Evolutionary conservation across 2,113 vertebrate species (phyloP), one percentile per base, ranked within the genome.

Genomic region (Mustela nigripes): DNA sequence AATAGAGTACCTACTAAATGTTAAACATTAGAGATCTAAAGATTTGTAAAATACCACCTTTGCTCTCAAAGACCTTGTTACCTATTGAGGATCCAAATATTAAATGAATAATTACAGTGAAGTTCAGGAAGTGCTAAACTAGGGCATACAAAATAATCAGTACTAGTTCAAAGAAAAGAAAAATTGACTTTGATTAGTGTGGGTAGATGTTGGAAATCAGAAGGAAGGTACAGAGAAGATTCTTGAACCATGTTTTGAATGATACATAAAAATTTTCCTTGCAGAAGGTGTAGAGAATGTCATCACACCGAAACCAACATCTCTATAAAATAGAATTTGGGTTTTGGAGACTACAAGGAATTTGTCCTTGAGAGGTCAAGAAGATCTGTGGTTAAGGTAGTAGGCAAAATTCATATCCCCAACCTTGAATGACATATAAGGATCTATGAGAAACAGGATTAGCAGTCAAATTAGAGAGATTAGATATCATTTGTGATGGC

Each of bases 51-150:
- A 94, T 53, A 53, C 1, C 33, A 76, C 60, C 58, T 95, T 96
- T 94, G 14, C 15, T 92, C 39, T 88, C 39, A 79, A 94, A 63
- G 53, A 81, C 5, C 36, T 92, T 48, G 83, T 26, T 95, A 74
- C 33, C 48, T 42, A 45, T 83, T 60, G 76, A 53, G n/a, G 19
- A 83, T 45, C 83, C 22, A 79, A 84, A 67, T 24, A 28, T 58
- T 89, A 96, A 95, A 63, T 26, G 86, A 93, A 85, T 36, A 48
- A 82, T 60, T 88, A 42, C 19, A 90, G 53, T 79, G 19, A 6
- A 33, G 14, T n/a, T 79, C 19, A 39, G 11, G 9, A 86, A 91
- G 11, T 45, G 1, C 36, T 80, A 90, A 95, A 36, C 22, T n/a
- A 65, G 28, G 28, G 18, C 5, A n/a, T 45, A 45, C 7, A 76